Evolutionary conservation across 2,888 invertebrate genomes (phyloP), one percentile per base, ranked within the genome.

Genomic region (Iphiclides podalirius): DNA sequence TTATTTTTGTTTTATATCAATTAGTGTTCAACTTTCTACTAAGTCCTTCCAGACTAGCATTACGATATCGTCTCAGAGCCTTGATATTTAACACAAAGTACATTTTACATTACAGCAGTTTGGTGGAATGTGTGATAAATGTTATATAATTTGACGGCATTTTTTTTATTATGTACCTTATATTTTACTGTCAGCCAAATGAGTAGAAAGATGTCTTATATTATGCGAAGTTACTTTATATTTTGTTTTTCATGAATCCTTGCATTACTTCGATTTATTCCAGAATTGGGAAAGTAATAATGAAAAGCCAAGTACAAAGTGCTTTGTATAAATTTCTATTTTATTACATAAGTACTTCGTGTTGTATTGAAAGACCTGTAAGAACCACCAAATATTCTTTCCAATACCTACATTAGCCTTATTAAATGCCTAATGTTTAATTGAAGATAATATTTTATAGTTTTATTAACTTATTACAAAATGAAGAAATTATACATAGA

Each of bases 401-500:
- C 77, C 81, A 78, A 78, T 79, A 83, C 75, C 77, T 81, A 70
- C 85, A 79, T 84, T 87, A 88, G 86, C 86, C 85, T 85, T 87
- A 87, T 77, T 70, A 75, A 79, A 79, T 82, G 84, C 86, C 85
- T 87, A 84, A 84, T 77, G 76, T 82, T 82, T 82, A 78, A 80
- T 75, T 79, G 82, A 84, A 84, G 79, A 83, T 76, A 78, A 85
- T 84, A 85, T 87, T 86, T 85, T 87, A 87, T 87, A 86, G 82
- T 87, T 86, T 85, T 87, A 88, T 87, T 88, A 88, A 88, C 87
- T 88, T 88, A 87, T 87, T 85, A 86, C 79, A 82, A 84, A 83
- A 76, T 80, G 75, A 80, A 80, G 75, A 81, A 76, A 85, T 83
- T 83, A 84, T 84, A 85, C 81, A 86, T 85, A 87, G 84, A 84